These are phyloP conservation scores for Meganola albula DNA, from an alignment of 2,888 invertebrate genomes.

Conservation along the genomic window DNA sequence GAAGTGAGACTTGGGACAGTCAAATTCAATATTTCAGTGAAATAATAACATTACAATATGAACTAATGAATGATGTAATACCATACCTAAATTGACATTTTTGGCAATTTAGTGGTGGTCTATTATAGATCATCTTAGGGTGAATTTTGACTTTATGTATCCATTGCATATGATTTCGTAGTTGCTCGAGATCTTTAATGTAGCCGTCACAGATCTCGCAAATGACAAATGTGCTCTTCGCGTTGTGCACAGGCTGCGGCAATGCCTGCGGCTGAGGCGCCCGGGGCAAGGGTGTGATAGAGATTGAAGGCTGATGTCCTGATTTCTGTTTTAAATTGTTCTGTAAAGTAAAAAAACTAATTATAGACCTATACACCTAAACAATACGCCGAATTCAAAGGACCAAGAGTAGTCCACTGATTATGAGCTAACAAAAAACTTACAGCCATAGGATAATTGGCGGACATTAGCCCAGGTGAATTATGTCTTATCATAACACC, in stretches of 20 bases:
- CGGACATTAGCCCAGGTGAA: constrained; percentile 70
- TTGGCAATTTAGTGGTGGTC: constrained; percentile 96
- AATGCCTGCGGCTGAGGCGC: constrained; percentile 55
- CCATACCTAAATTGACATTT: constrained; percentile 90
- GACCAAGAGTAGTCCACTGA: too few species aligned
- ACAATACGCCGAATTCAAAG: too few species aligned
- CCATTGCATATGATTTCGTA: constrained; percentile 98
- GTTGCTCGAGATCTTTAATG: constrained; percentile 95
- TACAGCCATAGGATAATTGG: constrained; percentile 81
- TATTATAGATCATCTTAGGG: constrained; percentile 96
- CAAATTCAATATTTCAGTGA: too few species aligned
- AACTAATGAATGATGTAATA: too few species aligned
- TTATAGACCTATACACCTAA: too few species aligned
- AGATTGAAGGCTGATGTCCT: constrained; percentile 88
- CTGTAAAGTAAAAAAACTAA: too few species aligned
- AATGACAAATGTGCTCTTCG: constrained; percentile 90
- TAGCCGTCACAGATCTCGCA: constrained; percentile 99
- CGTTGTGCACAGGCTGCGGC: constrained; percentile 42
- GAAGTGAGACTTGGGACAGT: too few species aligned
- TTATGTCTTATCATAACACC: constrained; percentile 80
- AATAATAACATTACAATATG: too few species aligned
- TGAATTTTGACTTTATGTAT: constrained; percentile 98
- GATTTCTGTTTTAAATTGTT: constrained; percentile 39
- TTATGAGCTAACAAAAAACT: too few species aligned
- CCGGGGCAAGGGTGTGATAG: constrained; percentile 90